Evolutionary conservation across 1,140 invertebrate genomes (phyloP), one percentile per base, ranked within the genome.

Genomic region (Musca domestica): DNA sequence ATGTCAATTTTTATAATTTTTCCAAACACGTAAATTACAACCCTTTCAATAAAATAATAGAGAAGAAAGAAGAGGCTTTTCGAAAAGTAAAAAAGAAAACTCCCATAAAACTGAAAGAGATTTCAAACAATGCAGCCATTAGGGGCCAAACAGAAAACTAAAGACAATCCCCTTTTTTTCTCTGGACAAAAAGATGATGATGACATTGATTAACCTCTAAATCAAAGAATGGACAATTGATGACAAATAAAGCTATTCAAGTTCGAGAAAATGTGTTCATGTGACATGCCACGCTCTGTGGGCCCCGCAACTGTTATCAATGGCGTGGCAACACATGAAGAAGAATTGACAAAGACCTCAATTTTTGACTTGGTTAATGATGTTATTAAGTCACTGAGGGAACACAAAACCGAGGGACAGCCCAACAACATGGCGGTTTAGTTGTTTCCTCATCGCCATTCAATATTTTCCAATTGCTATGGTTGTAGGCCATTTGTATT

Each of bases 181-280:
- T 41, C 2, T 12, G 34, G 12, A 41, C 34, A 41, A 41, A 41
- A 41, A 41, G 34, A 41, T 41, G 34, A 41, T 41, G 34, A 41
- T 41, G 34, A 41, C 34, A 41, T 41, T 41, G 34, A 41, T 41
- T 41, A 41, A 41, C 34, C 34, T 41, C 34, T 41, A 41, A 41
- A 41, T 41, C 34, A 41, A 41, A 41, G 34, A 41, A 41, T 58
- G 25, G 27, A 58, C 56, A 61, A 61, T 61, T 34, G 56, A 41
- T 61, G 56, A 61, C 56, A 61, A 61, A 61, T 61, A 61, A 61
- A 61, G 27, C 14, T 61, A 30, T 61, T 61, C 34, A 41, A 61
- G 56, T 61, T 61, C 25, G 12, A 5, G 34, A 41, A 41, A 41
- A 9, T 41, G 34, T 41, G 34, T 41, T 10, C 34, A 19, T n/a